Conservation (phyloP, 2,888 invertebrate genomes). For the Cyrtodaria siliqua region DNA sequence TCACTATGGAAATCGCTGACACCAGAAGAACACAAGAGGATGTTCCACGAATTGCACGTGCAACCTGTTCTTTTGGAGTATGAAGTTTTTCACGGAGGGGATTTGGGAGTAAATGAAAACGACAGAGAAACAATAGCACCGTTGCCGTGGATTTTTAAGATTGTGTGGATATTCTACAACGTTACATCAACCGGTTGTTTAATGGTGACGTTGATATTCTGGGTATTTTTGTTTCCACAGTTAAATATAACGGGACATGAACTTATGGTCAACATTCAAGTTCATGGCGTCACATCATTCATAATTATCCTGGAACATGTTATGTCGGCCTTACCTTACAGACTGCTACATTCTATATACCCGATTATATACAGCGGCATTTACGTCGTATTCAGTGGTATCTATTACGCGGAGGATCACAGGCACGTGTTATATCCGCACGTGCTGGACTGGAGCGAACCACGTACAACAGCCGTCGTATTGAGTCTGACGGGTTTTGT, state of each 20-base stretch:
- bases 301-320: slow-evolving; percentile 77
- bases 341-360: slow-evolving; percentile 78
- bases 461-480: slow-evolving; percentile 70
- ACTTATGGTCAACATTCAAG: slow-evolving; percentile 72
- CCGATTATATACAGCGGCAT: slow-evolving; percentile 71
- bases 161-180: slow-evolving; percentile 76
- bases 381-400: slow-evolving; percentile 77
- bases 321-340: slow-evolving; percentile 75
- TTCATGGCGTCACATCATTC: slow-evolving; percentile 81
- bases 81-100: slow-evolving; percentile 34
- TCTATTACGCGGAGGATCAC: slow-evolving; percentile 80
- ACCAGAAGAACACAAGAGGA: slow-evolving; percentile 55
- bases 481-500: slow-evolving; percentile 70
- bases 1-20: slow-evolving; percentile 28
- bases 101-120: background rate
- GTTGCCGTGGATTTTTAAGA: slow-evolving; percentile 62
- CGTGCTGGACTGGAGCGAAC: slow-evolving; percentile 81
- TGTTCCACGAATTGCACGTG: slow-evolving; percentile 68
- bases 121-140: background rate
- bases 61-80: slow-evolving; percentile 65
- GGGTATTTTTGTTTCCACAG: slow-evolving; percentile 73
- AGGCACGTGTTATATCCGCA: slow-evolving; percentile 77
- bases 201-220: slow-evolving; percentile 80
- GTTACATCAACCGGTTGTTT: slow-evolving; percentile 67
- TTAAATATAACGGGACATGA: slow-evolving; percentile 30